Percentiles rank a stretch among this genome's conserved stretches.
Evolutionary conservation across 2,797 vertebrate species (phyloP).

Genomic region (Picus viridis): DNA sequence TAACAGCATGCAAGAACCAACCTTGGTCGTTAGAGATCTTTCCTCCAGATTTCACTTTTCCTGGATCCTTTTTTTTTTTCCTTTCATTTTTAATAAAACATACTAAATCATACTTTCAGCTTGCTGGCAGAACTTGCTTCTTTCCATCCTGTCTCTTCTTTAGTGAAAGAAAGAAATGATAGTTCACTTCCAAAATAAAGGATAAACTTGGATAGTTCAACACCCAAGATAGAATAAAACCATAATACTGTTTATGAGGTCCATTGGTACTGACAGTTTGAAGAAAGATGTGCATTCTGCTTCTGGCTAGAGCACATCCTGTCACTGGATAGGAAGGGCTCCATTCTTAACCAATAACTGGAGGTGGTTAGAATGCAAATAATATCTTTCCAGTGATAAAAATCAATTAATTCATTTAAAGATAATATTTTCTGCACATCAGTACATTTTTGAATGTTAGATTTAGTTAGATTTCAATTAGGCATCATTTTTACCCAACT

Average conservation of each 20-base stretch:
- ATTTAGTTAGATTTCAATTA: background rate
- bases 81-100: background rate
- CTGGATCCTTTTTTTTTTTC: background rate
- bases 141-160: background rate
- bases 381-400: background rate
- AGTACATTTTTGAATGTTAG: background rate
- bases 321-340: background rate
- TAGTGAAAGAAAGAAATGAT: background rate
- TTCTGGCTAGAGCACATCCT: background rate
- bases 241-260: background rate
- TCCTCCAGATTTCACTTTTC: background rate
- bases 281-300: background rate
- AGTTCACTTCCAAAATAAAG: background rate
- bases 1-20: background rate
- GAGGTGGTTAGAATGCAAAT: background rate
- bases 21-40: background rate
- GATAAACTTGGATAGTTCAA: background rate
- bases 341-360: background rate
- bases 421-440: background rate
- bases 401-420: too few relatives aligned
- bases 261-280: background rate
- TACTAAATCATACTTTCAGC: background rate
- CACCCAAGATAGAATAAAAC: background rate
- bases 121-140: background rate
- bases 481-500: background rate